Evolutionary conservation across 2,797 vertebrate species (phyloP).

Genomic region (Netta rufina): DNA sequence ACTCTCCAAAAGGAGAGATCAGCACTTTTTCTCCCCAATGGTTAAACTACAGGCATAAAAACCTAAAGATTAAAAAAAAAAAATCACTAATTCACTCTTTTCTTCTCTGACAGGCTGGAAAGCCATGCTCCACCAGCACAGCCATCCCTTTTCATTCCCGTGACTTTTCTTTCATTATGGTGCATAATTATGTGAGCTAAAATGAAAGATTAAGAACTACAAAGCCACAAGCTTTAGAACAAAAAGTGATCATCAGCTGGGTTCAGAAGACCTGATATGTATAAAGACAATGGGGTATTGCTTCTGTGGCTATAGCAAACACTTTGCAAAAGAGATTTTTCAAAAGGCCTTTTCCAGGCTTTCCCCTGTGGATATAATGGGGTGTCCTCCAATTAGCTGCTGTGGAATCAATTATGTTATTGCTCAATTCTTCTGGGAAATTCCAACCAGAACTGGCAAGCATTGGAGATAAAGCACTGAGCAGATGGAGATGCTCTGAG

Average conservation of each 20-base stretch:
- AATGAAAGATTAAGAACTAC: constrained; percentile 32
- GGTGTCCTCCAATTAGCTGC: constrained; percentile 62
- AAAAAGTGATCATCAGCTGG: constrained; percentile 25
- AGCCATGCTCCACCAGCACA: neutral
- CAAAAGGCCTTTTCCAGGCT: constrained; percentile 32
- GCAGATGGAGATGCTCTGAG: constrained; percentile 47
- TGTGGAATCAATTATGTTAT: constrained; percentile 65
- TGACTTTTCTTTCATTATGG: constrained; percentile 9
- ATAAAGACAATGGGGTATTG: neutral
- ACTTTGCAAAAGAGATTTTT: constrained; percentile 47
- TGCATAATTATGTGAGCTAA: neutral
- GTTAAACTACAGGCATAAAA: constrained; percentile 37
- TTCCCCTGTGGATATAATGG: constrained; percentile 31
- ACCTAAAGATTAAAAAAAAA: neutral
- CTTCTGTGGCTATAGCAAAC: constrained; percentile 2
- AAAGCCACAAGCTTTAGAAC: constrained; percentile 19
- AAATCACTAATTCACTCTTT: neutral
- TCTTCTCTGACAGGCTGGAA: neutral
- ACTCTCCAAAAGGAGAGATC: constrained; percentile 44
- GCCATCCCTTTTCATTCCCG: neutral
- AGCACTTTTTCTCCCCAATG: constrained; percentile 42
- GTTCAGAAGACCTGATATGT: constrained; percentile 12
- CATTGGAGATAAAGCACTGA: constrained; percentile 33
- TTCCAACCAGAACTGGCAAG: constrained; percentile 48
- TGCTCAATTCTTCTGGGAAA: constrained; percentile 62